Evolutionary conservation across 1,140 invertebrate species (phyloP), one percentile per base, ranked within the genome.

Genomic region (Leucophenga varia): DNA sequence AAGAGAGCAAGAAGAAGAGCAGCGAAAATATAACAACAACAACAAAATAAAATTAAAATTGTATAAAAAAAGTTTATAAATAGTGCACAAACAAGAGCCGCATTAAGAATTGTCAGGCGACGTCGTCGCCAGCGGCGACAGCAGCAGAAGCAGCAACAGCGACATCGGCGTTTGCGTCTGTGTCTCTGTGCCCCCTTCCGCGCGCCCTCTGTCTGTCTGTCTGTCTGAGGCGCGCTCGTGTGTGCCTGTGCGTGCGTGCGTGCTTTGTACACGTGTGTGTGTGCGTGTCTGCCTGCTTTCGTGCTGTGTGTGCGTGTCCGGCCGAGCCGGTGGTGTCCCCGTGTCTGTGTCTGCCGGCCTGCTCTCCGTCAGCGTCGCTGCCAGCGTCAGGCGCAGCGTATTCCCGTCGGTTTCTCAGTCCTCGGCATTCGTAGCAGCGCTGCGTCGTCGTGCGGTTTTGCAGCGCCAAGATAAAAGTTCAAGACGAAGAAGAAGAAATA

Each of bases 71-170:
- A 48, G 57, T 67, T 59, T 67, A 67, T 57, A 65, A 65, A 65
- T 67, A 67, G 59, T 63, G 63, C 63, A 63, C 36, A 61, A 58
- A 58, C 58, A 61, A 61, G 54, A n/a, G n/a, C n/a, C n/a, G n/a
- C n/a, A n/a, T n/a, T n/a, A n/a, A n/a, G n/a, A n/a, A n/a, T n/a
- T n/a, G n/a, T n/a, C n/a, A n/a, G n/a, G n/a, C n/a, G 50, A 40
- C 44, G 47, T 40, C 25, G 22, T 42, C 32, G 39, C 39, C 54
- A 51, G 37, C 49, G 38, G 28, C 40, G 41, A 35, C 31, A 25
- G 28, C 31, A 30, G 20, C 18, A 41, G 41, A 36, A 28, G 37
- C 31, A 35, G 57, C 52, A 49, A 14, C 32, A 34, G 32, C 32
- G 4, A 14, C 32, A 10, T 10, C 13, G 4, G 32, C 32, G 16